Percentiles rank a stretch among this genome's conserved stretches.
Conservation (phyloP, 2,797 vertebrate species). For the Chrysocyon brachyurus region DNA sequence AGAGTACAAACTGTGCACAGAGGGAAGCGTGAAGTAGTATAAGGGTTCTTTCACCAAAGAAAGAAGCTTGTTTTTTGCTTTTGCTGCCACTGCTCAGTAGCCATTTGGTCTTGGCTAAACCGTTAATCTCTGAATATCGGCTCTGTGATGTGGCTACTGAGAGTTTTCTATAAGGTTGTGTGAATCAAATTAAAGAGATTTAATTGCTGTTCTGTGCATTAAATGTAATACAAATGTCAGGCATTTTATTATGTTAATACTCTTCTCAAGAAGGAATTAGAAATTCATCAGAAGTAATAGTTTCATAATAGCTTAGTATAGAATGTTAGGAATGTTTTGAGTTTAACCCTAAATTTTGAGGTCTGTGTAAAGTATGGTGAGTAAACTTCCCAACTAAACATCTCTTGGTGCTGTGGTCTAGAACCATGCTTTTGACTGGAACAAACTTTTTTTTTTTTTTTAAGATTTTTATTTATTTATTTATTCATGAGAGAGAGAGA, state of each 20-base stretch:
- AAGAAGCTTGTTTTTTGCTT: neutral
- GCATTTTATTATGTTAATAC: neutral
- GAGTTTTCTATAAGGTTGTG: neutral
- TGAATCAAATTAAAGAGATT: slow-evolving; percentile 48
- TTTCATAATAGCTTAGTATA: slow-evolving; percentile 58
- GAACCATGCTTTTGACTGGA: neutral
- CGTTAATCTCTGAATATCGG: neutral
- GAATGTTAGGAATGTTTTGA: neutral
- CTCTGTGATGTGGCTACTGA: neutral
- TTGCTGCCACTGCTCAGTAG: neutral
- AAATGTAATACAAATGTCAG: neutral
- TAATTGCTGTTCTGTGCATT: neutral
- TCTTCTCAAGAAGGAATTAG: slow-evolving; percentile 7
- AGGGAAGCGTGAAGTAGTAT: neutral
- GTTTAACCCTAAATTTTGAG: slow-evolving; percentile 22
- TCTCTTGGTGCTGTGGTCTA: neutral
- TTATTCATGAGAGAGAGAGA: too few species aligned
- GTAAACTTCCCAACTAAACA: neutral
- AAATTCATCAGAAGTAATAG: slow-evolving; percentile 52
- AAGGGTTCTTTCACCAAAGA: neutral
- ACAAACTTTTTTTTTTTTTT: neutral
- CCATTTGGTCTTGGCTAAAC: neutral
- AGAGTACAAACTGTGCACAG: neutral
- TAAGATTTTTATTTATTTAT: too few species aligned
- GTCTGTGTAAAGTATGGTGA: neutral